Evolutionary conservation across 2,797 vertebrate species (phyloP), one percentile per base, ranked within the genome.

Genomic region (Xenops minutus): DNA sequence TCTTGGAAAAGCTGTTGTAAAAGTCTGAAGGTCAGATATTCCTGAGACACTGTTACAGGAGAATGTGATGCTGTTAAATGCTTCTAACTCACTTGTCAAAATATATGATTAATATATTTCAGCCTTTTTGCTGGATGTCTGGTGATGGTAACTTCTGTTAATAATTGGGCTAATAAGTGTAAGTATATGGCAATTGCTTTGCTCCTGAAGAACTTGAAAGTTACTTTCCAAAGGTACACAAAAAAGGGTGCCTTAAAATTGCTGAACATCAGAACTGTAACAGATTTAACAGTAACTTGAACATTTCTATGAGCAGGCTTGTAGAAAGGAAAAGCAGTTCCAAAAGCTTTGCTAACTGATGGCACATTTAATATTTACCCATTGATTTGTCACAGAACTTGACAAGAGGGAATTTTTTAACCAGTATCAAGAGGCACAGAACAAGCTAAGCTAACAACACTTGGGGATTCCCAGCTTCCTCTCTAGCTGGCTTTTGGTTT

Each of bases 1-100:
- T 96, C 49, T 92, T 12, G 99, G 99, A 69, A 99, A 99, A 97
- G 97, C 99, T 3, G 2, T 99, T 24, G 43, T 99, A 49, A 98
- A 98, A 87, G 97, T 96, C 37, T 99, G 92, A 99, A 44, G 30
- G 24, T 51, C 20, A 27, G 10, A 3, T 51, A 17, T 43, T 93
- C 30, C 58, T 68, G 49, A 29, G 22, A 58, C 18, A 19, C 14
- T 39, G 21, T 20, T 0, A 0, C 19, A 61, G 55, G 3, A 68
- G 34, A 43, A 78, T 56, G 48, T 44, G 79, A 63, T 92, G 89
- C 43, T 77, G 3, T 76, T 67, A 62, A 66, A 43, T 44, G 15
- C 27, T 80, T 91, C 83, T 69, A 69, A 75, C 32, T 91, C n/a
- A 10, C 6, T 79, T 26, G 24, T 64, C 1, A 5, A 74, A 54